These are phyloP conservation scores for Orestias chungarensis DNA, from an alignment of 2,797 vertebrate species.

Conservation along the genomic window DNA sequence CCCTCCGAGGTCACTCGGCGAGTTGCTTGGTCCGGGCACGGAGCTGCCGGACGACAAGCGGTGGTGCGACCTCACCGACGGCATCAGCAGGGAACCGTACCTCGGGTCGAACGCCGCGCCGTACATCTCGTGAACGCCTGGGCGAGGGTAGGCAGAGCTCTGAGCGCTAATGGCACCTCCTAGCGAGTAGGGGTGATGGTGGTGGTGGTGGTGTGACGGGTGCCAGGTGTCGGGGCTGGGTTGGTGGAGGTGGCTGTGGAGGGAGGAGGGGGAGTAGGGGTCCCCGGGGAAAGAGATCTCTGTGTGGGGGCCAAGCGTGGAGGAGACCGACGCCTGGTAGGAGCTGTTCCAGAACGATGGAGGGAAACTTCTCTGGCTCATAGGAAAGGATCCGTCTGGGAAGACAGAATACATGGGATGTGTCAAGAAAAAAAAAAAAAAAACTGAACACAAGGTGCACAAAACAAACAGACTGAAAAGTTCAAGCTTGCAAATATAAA, in stretches of 20 bases:
- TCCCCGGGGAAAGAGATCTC: constrained; percentile 91
- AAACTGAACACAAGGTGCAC: not conserved
- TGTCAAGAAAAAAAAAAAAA: not conserved
- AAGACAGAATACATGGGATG: not conserved
- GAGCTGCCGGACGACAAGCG: constrained; percentile 84
- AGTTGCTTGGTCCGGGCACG: constrained; percentile 80
- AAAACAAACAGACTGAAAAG: not conserved
- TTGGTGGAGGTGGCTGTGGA: constrained; percentile 95
- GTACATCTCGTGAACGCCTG: constrained; percentile 92
- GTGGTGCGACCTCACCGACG: constrained; percentile 90
- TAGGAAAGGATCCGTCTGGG: constrained; percentile 90
- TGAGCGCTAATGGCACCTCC: constrained; percentile 85
- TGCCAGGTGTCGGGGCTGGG: constrained; percentile 90
- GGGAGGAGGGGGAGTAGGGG: constrained; percentile 86
- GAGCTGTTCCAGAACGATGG: constrained; percentile 98
- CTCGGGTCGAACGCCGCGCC: constrained; percentile 92
- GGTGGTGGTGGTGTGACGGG: constrained; percentile 90
- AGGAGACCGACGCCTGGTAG: constrained; percentile 87
- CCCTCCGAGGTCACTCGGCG: constrained; percentile 89
- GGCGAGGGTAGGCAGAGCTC: constrained; percentile 85
- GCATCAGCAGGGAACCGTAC: constrained; percentile 90
- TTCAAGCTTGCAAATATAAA: not conserved
- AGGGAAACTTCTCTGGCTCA: constrained; percentile 96
- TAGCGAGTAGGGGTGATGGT: constrained; percentile 89
- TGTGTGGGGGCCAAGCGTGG: constrained; percentile 85